Conservation (phyloP, 2,113 vertebrate genomes). For the Scomber colias region DNA sequence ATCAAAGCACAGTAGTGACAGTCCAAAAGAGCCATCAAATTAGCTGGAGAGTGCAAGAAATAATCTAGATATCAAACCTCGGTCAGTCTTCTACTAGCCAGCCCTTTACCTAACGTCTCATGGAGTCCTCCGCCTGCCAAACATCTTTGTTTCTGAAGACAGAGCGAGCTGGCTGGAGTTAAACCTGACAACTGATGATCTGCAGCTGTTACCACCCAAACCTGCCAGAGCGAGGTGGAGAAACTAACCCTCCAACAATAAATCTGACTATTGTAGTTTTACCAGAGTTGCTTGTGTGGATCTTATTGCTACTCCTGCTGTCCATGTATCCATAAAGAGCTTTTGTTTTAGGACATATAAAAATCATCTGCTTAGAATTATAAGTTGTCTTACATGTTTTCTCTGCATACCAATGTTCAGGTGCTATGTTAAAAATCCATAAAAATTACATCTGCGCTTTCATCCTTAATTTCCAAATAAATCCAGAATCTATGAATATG, state of each 20-base stretch:
- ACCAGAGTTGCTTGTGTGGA: too few species aligned
- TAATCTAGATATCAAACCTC: constrained; percentile 26
- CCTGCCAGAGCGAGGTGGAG: constrained; percentile 16
- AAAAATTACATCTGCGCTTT: too few species aligned
- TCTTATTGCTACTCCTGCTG: too few species aligned
- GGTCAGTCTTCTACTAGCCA: constrained; percentile 43
- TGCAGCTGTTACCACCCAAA: constrained; percentile 27
- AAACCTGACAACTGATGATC: constrained; percentile 26
- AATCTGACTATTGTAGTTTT: neutral
- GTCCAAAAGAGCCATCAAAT: constrained; percentile 48
- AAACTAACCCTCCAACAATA: neutral
- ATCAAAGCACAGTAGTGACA: constrained; percentile 48
- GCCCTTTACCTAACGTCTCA: constrained; percentile 21
- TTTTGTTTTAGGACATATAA: neutral
- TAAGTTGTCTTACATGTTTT: neutral
- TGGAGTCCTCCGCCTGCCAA: constrained; percentile 21
- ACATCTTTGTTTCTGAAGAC: constrained; percentile 42
- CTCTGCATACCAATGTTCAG: neutral
- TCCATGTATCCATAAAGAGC: too few species aligned
- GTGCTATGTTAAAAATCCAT: too few species aligned
- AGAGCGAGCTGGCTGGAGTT: constrained; percentile 23
- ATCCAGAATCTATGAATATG: too few species aligned
- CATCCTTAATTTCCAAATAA: too few species aligned
- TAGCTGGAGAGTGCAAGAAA: constrained; percentile 36
- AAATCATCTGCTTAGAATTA: neutral